These are phyloP conservation scores for Oscheius myriophilus DNA, from an alignment of 2,888 invertebrate species.

Conservation along the genomic window DNA sequence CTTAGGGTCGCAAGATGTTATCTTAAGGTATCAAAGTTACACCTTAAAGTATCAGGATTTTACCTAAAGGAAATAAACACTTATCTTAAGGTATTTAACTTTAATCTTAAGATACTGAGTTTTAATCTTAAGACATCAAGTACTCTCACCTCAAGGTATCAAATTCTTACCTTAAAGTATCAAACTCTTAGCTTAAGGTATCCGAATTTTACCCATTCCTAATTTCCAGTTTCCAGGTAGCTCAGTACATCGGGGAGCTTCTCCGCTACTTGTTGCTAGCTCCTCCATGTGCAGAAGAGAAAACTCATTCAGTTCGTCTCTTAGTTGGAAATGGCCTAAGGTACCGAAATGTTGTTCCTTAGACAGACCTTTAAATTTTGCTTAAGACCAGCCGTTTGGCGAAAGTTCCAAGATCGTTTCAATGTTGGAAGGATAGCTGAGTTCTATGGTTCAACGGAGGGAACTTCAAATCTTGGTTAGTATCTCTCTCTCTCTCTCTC, in stretches of 20 bases:
- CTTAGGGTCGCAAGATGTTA: too few species aligned
- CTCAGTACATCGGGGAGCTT: conserved; percentile 75
- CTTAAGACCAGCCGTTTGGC: conserved; percentile 87
- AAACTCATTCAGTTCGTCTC: conserved; percentile 75
- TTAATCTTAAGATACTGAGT: too few species aligned
- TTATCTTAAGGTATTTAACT: too few species aligned
- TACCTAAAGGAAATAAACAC: too few species aligned
- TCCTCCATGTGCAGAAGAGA: conserved; percentile 71
- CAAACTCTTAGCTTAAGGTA: too few species aligned
- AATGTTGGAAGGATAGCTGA: conserved; percentile 84
- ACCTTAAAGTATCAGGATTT: too few species aligned
- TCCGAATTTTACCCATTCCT: too few species aligned
- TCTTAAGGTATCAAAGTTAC: too few species aligned
- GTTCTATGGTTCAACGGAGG: conserved; percentile 96
- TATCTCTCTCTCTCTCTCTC: background rate
- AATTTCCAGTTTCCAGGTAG: conserved; percentile 24
- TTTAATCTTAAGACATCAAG: too few species aligned
- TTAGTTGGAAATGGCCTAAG: conserved; percentile 89
- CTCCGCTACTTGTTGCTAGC: conserved; percentile 74
- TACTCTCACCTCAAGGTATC: too few species aligned
- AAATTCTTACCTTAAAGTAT: too few species aligned
- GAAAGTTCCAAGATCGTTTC: conserved; percentile 85
- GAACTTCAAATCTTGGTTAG: conserved; percentile 88
- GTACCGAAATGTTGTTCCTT: conserved; percentile 12
- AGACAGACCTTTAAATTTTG: background rate